These are phyloP conservation scores for Augochlorella aurata DNA, from an alignment of 2,888 invertebrate genomes.

Conservation along the genomic window DNA sequence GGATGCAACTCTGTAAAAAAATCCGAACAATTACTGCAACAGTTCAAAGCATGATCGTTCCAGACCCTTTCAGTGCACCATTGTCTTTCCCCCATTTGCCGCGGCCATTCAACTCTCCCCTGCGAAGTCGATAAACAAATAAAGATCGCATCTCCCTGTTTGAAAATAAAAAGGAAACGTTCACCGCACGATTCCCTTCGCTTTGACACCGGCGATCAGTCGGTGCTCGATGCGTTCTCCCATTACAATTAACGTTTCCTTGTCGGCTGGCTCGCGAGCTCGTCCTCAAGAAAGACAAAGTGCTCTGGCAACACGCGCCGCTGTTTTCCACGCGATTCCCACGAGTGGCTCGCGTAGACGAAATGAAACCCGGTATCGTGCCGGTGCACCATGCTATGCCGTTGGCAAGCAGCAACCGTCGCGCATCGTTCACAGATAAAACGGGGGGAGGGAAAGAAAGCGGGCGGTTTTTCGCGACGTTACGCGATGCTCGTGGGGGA, in stretches of 20 bases:
- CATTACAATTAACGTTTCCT: conserved; percentile 41
- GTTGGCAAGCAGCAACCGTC: conserved; percentile 33
- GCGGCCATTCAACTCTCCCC: neutral
- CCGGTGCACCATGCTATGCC: neutral
- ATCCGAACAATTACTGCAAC: neutral
- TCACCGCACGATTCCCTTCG: neutral
- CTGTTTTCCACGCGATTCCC: conserved; percentile 38
- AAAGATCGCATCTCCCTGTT: conserved; percentile 3
- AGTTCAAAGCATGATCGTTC: neutral
- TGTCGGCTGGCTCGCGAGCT: conserved; percentile 11
- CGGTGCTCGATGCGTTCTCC: conserved; percentile 12
- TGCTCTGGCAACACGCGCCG: conserved; percentile 30
- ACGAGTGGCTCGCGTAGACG: conserved; percentile 42
- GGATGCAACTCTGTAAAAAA: too few species aligned
- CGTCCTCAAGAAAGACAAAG: conserved; percentile 40
- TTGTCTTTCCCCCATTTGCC: neutral
- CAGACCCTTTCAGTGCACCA: neutral
- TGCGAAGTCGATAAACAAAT: neutral
- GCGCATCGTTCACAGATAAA: conserved; percentile 22
- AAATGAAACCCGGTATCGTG: conserved; percentile 41
- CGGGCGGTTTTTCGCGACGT: conserved; percentile 17
- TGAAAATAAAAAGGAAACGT: neutral
- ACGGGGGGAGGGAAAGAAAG: neutral
- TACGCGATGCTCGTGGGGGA: conserved; percentile 37
- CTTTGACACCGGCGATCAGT: conserved; percentile 24